Base-by-base conservation (phyloP, 2,888 invertebrate genomes). In the Eupithecia vulgata region DNA sequence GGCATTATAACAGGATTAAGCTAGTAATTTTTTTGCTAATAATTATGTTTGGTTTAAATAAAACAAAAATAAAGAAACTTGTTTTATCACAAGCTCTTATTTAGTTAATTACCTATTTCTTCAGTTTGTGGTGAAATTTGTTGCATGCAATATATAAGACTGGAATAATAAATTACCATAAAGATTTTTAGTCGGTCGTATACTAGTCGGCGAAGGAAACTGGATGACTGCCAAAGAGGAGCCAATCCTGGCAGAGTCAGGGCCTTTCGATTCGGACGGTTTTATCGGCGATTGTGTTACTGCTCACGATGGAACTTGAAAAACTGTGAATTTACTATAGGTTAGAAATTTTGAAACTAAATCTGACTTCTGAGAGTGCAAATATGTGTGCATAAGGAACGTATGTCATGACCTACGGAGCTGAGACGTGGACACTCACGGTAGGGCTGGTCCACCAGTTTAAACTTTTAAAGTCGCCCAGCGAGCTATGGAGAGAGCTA, bases 141-240 rank as follows among this genome's bases (percentile, higher is more conserved):
- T 35, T 35, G 13, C 66, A 42, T 65, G 52, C 34, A 61, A 40
- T 40, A 52, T 37, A 67, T 48, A 52, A 30, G 48, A 40, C 35
- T 67, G 42, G 30, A 72, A 76, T 81, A 81, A 81, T 86, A 84
- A 84, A 85, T 83, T 82, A 81, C 80, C 77, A 81, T 81, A 73
- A 75, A 81, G 78, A 80, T 83, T 86, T 85, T 86, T 82, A 82
- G 80, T 84, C 76, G 79, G 77, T 84, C 81, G 79, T 85, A 84
- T 83, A 85, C 81, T 79, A 84, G 81, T 85, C 82, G 81, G 81
- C 83, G 83, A 82, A 84, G 48, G 85, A 83, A 84, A 76, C 85
- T 93, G 93, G 93, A 91, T 59, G 75, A 73, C 35, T 76, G 91
- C 93, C 93, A 93, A 87, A 79, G 85, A 88, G 87, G 88, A 88